Percentiles rank a stretch among this genome's conserved stretches.
These are phyloP conservation scores for Cacatua alba DNA, from an alignment of 2,113 vertebrate genomes.

Conservation along the genomic window DNA sequence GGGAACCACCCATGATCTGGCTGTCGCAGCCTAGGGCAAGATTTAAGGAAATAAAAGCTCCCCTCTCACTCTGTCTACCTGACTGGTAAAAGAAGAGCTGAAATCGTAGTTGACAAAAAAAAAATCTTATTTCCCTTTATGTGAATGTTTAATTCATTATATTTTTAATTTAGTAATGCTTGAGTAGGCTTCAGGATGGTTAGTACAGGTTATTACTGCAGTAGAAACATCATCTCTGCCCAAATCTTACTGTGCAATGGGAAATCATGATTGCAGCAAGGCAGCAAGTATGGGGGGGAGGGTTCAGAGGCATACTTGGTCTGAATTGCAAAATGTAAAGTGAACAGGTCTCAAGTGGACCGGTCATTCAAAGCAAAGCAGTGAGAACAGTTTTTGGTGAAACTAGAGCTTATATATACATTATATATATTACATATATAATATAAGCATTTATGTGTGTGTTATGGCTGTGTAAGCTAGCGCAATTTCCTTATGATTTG, in stretches of 20 bases:
- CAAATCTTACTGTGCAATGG: accelerated
- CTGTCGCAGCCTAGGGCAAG: neutral
- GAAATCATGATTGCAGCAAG: accelerated
- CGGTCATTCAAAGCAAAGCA: neutral
- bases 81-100: neutral
- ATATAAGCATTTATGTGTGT: accelerated
- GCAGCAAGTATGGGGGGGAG: accelerated
- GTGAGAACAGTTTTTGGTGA: accelerated
- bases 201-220: neutral
- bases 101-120: neutral
- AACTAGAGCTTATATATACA: neutral
- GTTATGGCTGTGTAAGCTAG: accelerated
- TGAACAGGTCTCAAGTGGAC: accelerated
- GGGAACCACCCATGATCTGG: neutral
- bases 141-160: neutral
- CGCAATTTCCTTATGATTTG: accelerated
- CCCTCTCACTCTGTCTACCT: neutral
- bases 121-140: neutral
- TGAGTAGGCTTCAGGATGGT: neutral
- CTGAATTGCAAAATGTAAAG: neutral
- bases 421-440: neutral
- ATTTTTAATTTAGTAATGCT: neutral
- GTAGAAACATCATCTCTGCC: accelerated
- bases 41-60: neutral
- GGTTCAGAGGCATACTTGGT: accelerated